Conservation (phyloP, 1,140 invertebrate genomes). For the Phocides pigmalion region DNA sequence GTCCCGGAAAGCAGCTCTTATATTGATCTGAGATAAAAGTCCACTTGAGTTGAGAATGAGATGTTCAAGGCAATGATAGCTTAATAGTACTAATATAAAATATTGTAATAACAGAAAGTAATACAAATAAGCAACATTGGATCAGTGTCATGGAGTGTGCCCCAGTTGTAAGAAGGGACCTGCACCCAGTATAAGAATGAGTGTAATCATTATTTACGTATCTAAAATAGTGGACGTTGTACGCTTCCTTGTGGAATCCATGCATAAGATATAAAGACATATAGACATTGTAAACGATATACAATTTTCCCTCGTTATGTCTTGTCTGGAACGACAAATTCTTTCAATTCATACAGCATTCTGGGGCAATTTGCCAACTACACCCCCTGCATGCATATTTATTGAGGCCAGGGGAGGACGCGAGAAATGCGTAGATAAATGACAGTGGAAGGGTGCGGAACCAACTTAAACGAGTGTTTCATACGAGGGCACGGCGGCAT, state of each 20-base stretch:
- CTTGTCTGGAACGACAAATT: conserved; percentile 23
- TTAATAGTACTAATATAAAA: too few relatives aligned
- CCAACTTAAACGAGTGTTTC: conserved; percentile 33
- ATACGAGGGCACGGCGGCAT: conserved; percentile 31
- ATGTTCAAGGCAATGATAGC: too few relatives aligned
- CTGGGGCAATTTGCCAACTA: conserved; percentile 35
- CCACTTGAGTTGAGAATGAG: too few relatives aligned
- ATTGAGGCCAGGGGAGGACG: conserved; percentile 25
- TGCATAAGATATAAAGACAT: background rate
- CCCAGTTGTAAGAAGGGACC: too few relatives aligned
- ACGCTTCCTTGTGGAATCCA: background rate
- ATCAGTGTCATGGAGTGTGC: too few relatives aligned
- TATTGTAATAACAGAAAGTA: too few relatives aligned
- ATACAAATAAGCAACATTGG: too few relatives aligned
- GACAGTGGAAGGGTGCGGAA: conserved; percentile 33
- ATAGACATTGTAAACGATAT: background rate
- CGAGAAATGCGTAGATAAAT: conserved; percentile 32
- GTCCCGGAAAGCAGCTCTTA: too few relatives aligned
- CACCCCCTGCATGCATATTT: conserved; percentile 35
- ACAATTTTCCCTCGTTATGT: conserved; percentile 18
- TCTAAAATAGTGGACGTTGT: too few relatives aligned
- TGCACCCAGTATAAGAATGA: too few relatives aligned
- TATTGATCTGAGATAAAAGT: too few relatives aligned
- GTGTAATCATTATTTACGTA: too few relatives aligned
- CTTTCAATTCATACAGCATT: conserved; percentile 34